phyloP scores from a whole-genome alignment of 1,140 invertebrate species.

The Saccostrea echinata region DNA sequence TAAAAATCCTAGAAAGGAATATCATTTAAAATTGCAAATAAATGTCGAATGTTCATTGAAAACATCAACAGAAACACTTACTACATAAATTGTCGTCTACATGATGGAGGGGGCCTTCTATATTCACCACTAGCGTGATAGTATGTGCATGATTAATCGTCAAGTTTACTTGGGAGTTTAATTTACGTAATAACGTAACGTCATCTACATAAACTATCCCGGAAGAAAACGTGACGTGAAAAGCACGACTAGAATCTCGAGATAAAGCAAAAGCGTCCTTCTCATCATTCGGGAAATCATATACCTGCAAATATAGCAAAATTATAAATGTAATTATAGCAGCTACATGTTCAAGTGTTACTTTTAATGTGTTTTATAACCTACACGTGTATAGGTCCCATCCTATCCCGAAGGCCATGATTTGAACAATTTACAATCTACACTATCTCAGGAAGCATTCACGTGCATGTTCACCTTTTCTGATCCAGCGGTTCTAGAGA shows the following conservation, averaged over 20 bases:
- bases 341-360: no score
- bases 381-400: no score
- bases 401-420: no score
- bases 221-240: conserved; percentile 16
- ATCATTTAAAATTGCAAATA: no score
- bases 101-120: not conserved
- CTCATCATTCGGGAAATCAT: not conserved
- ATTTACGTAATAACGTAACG: not conserved
- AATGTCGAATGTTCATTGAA: no score
- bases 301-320: not conserved
- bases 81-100: not conserved
- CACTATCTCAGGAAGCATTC: no score
- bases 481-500: no score
- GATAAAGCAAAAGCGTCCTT: conserved; percentile 7
- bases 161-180: conserved; percentile 27
- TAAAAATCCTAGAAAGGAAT: no score
- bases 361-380: no score
- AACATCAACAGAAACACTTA: not conserved
- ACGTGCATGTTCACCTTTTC: no score
- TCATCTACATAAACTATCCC: conserved; percentile 23
- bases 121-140: conserved; percentile 6
- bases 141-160: not conserved
- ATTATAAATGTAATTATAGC: no score
- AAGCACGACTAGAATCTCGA: not conserved
- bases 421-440: no score